Base-by-base conservation (phyloP, 2,113 vertebrate genomes). In the Pomatostomus ruficeps region DNA sequence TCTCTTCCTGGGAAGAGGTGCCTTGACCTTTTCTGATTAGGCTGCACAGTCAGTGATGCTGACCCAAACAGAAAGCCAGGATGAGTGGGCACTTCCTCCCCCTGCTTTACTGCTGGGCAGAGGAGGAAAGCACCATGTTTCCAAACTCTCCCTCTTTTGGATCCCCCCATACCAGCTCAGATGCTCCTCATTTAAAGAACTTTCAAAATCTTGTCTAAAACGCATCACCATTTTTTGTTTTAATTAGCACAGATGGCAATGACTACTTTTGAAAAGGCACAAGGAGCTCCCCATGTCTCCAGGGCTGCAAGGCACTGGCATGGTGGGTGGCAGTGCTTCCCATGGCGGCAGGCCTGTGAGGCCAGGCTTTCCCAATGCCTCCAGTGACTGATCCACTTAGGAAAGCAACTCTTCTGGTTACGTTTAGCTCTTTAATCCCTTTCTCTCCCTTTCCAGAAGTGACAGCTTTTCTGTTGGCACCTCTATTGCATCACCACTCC, bases 71-170 rank as follows among this genome's bases (percentile, higher is more conserved):
- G 65, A 89, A 86, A 52, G 28, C 22, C 36, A 13, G 45, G 54
- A 68, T 2, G 1, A 5, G 12, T 0, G 2, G 58, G 14, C 49
- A 58, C 18, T 42, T 86, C 31, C n/a, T 72, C 5, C 9, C 12
- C 7, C 19, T 10, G n/a, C 52, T 86, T 63, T 55, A 19, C 8
- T 31, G 0, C 21, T 1, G 6, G 48, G 21, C 19, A 49, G 23
- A 38, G 26, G 33, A 78, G 45, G 20, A 28, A 57, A 73, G 49
- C 26, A 81, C 11, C 4, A 0, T 4, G 11, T 40, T 63, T 65
- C 49, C 45, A 31, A 33, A 33, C 2, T 14, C 24, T 57, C 23
- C n/a, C 22, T 36, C 31, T 38, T n/a, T 66, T 38, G 26, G 12
- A 21, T 38, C 4, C 7, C 9, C 4, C 42, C 7, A 1, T 5